These are phyloP conservation scores for Dromococcyx pavoninus DNA, from an alignment of 2,797 vertebrate species.

Conservation along the genomic window DNA sequence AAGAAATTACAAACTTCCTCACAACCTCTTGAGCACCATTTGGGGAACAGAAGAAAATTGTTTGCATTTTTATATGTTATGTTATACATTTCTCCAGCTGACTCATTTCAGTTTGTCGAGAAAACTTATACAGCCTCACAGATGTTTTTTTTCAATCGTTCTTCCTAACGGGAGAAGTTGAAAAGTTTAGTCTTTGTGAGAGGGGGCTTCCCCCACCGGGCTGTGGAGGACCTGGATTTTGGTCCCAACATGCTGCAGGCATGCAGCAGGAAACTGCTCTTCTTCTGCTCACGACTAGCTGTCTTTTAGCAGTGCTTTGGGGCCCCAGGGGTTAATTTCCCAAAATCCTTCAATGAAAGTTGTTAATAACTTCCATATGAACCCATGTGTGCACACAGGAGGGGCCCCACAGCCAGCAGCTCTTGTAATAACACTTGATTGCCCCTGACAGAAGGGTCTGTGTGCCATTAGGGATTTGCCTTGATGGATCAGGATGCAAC, in stretches of 20 bases:
- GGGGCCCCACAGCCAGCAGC: constrained; percentile 52
- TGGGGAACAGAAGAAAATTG: constrained; percentile 10
- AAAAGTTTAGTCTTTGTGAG: constrained; percentile 1
- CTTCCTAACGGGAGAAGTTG: constrained; percentile 22
- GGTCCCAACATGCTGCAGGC: background rate
- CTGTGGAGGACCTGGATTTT: background rate
- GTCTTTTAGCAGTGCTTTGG: background rate
- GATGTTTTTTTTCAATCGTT: constrained; percentile 6
- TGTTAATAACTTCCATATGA: constrained; percentile 63
- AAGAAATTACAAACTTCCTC: constrained; percentile 49
- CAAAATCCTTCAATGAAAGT: constrained; percentile 33
- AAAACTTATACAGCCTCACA: background rate
- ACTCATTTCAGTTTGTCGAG: constrained; percentile 19
- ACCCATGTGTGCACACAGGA: constrained; percentile 28
- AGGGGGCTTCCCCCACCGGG: background rate
- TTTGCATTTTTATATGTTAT: constrained; percentile 46
- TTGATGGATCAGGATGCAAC: background rate
- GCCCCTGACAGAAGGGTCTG: constrained; percentile 47
- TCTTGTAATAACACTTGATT: constrained; percentile 53
- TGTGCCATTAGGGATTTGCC: background rate
- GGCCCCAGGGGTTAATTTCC: constrained; percentile 49
- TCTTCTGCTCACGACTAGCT: background rate
- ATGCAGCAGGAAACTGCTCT: constrained; percentile 22
- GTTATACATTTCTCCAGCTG: constrained; percentile 36
- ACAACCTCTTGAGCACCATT: background rate